phyloP scores from a whole-genome alignment of 1,140 invertebrate genomes.

The Aphaenogaster ashmeadi region DNA sequence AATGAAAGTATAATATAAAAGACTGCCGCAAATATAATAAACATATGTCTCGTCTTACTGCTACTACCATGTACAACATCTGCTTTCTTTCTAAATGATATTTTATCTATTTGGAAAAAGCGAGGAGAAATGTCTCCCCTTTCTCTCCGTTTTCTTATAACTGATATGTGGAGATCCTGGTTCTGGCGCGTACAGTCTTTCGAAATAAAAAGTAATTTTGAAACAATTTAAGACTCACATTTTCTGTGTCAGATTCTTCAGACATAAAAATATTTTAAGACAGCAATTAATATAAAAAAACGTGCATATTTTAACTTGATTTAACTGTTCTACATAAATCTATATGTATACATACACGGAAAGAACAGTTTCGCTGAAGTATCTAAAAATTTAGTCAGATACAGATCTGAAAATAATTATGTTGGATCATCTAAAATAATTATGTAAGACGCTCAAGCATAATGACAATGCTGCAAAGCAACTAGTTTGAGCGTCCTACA shows the following conservation, averaged over 20 bases:
- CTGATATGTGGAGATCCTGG: not conserved
- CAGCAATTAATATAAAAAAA: not conserved
- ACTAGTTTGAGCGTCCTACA: no score
- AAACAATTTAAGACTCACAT: not conserved
- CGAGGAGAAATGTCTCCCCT: not conserved
- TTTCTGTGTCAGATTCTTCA: not conserved
- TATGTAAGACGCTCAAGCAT: no score
- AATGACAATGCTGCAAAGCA: no score
- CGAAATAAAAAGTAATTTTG: not conserved
- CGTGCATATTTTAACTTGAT: not conserved
- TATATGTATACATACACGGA: not conserved
- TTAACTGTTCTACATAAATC: not conserved
- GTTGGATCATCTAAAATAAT: no score
- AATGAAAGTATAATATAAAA: not conserved
- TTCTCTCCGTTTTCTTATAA: not conserved
- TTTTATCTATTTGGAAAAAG: slow-evolving; percentile 2
- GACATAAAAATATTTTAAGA: not conserved
- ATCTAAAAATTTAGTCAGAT: no score
- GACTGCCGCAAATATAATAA: not conserved
- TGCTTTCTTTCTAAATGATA: not conserved
- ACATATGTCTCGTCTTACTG: not conserved
- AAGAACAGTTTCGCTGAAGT: no score
- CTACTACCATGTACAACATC: not conserved
- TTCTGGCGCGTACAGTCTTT: not conserved
- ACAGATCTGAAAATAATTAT: no score